A percentile compares a stretch with the other conserved stretches of the same genome.
phyloP scores from a whole-genome alignment of 2,888 invertebrate genomes.

The Caenorhabditis angaria region DNA sequence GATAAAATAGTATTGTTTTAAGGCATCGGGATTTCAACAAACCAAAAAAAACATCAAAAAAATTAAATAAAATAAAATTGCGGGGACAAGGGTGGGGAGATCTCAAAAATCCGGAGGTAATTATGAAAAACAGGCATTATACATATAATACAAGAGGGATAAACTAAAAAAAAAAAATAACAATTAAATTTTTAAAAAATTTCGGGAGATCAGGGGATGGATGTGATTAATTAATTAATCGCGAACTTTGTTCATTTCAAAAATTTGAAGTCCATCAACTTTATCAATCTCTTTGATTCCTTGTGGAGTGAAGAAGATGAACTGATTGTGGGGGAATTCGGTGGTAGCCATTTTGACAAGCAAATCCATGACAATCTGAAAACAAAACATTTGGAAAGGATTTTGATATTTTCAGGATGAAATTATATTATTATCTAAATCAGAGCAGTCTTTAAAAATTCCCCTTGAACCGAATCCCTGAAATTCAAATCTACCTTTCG shows the following conservation, averaged over 20 bases:
- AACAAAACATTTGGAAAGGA: constrained; percentile 7
- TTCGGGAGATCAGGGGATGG: not conserved
- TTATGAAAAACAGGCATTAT: not conserved
- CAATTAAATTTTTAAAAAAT: not conserved
- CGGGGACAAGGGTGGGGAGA: not conserved
- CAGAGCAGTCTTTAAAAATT: no score
- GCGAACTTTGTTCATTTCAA: constrained; percentile 49
- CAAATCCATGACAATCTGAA: constrained; percentile 66
- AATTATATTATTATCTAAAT: not conserved
- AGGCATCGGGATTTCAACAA: not conserved
- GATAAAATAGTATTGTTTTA: not conserved
- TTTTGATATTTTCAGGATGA: not conserved
- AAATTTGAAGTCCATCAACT: constrained; percentile 47
- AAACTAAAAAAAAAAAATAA: not conserved
- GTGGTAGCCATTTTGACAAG: constrained; percentile 61
- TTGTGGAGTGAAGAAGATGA: constrained; percentile 71
- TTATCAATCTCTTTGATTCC: constrained; percentile 60
- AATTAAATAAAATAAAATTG: not conserved
- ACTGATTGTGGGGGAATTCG: constrained; percentile 60
- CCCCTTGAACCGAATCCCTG: no score
- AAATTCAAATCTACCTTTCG: no score
- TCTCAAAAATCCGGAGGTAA: not conserved
- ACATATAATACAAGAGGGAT: not conserved
- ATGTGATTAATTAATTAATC: not conserved
- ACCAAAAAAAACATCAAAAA: not conserved